These are phyloP conservation scores for Cichlasoma orientale DNA, from an alignment of 2,797 vertebrate genomes.

Conservation along the genomic window DNA sequence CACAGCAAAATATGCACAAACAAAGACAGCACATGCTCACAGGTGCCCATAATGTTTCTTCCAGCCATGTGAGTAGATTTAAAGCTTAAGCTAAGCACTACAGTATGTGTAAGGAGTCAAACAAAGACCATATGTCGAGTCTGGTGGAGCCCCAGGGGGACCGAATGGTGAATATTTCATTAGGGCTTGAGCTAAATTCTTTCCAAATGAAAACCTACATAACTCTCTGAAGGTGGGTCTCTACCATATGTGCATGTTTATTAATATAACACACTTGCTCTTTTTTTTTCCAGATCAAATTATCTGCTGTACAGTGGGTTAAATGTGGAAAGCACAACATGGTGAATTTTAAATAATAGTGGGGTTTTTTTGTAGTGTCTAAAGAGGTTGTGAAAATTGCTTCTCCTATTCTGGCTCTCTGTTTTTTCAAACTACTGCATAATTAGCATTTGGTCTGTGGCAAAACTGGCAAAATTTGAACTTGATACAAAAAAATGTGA, in stretches of 20 bases:
- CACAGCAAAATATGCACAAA: slow-evolving; percentile 36
- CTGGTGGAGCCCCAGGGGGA: slow-evolving; percentile 58
- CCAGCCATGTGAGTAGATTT: slow-evolving; percentile 29
- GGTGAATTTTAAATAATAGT: too few species aligned
- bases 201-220: slow-evolving; percentile 74
- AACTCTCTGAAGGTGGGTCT: slow-evolving; percentile 65
- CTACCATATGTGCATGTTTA: slow-evolving; percentile 76
- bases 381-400: background rate
- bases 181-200: slow-evolving; percentile 70
- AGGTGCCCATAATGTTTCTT: slow-evolving; percentile 32
- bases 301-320: slow-evolving; percentile 53
- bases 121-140: slow-evolving; percentile 78
- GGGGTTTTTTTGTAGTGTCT: too few species aligned
- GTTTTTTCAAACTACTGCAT: background rate
- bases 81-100: slow-evolving; percentile 32
- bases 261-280: slow-evolving; percentile 56
- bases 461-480: background rate
- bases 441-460: background rate
- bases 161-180: slow-evolving; percentile 76
- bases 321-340: slow-evolving; percentile 44
- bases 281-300: slow-evolving; percentile 53
- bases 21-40: slow-evolving; percentile 30
- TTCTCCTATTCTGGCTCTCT: background rate
- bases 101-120: slow-evolving; percentile 38
- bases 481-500: background rate